Evolutionary conservation across 2,113 vertebrate species (phyloP).

Genomic region (Coregonus clupeaformis): DNA sequence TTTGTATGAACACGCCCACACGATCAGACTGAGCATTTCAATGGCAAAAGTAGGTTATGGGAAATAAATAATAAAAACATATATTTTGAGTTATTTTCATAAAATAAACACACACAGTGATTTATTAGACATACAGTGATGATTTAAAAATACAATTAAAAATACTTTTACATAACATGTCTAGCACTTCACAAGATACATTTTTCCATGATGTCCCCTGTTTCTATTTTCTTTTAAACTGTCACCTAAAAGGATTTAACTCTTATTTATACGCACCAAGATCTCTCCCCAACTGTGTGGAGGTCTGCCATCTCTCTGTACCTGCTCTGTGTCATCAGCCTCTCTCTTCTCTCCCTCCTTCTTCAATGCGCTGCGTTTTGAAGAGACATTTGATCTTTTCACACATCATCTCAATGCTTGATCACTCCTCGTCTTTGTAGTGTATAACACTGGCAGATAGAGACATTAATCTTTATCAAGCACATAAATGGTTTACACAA

Average conservation of each 20-base stretch:
- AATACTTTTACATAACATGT: not conserved
- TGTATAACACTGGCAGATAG: slow-evolving; percentile 29
- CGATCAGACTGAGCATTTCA: no score
- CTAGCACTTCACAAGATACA: not conserved
- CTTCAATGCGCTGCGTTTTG: not conserved
- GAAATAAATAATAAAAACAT: no score
- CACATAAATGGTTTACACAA: slow-evolving; percentile 28
- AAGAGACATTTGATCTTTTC: slow-evolving; percentile 36
- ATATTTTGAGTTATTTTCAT: no score
- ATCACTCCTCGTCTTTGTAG: slow-evolving; percentile 44
- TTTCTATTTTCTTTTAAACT: no score
- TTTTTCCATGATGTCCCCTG: not conserved
- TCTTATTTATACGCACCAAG: not conserved
- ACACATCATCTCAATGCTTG: slow-evolving; percentile 31
- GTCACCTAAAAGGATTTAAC: not conserved
- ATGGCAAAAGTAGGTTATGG: no score
- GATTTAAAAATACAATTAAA: no score
- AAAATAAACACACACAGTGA: no score
- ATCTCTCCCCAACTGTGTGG: not conserved
- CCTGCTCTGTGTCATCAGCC: slow-evolving; percentile 10
- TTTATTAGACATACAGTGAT: no score
- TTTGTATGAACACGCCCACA: no score
- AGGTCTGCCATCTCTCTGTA: slow-evolving; percentile 9
- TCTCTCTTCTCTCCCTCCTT: slow-evolving; percentile 1
- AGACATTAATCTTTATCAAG: slow-evolving; percentile 51